A percentile compares a stretch with the other conserved stretches of the same genome.
Evolutionary conservation across 2,113 vertebrate genomes (phyloP).

Genomic region (Macroglossus sobrinus): DNA sequence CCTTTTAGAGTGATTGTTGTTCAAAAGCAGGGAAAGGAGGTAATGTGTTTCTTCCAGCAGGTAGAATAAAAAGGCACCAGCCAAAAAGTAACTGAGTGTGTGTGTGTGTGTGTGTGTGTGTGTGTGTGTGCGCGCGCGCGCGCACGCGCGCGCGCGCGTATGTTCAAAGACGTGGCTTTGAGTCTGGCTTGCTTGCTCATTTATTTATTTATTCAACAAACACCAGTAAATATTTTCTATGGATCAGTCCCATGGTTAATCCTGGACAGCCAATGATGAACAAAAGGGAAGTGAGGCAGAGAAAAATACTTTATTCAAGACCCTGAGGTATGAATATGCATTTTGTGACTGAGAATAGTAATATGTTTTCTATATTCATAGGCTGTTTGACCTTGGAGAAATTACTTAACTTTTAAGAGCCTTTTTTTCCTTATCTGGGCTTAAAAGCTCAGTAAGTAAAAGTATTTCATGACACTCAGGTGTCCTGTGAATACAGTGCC

Average conservation of each 20-base stretch:
- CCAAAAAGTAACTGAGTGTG: neutral
- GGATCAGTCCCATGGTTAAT: neutral
- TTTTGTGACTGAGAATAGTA: neutral
- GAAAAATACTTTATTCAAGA: neutral
- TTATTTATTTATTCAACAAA: neutral
- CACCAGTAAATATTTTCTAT: neutral
- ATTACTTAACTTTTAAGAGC: neutral
- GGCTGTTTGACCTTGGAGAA: neutral
- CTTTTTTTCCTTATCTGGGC: neutral
- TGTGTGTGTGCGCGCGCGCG: too few species aligned
- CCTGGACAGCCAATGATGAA: neutral
- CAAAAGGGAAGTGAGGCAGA: neutral
- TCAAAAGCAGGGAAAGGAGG: neutral
- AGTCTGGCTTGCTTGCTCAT: neutral
- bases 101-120: neutral
- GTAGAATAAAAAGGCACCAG: neutral
- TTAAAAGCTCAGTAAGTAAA: neutral
- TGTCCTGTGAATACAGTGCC: neutral
- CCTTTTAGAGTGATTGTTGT: neutral
- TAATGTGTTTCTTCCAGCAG: neutral
- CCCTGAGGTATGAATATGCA: neutral
- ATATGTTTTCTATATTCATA: neutral
- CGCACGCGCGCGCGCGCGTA: too few species aligned
- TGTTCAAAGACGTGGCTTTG: neutral
- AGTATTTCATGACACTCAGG: neutral